Percentiles rank a stretch among this genome's conserved stretches.
These are phyloP conservation scores for Tenebrosternarchus preto DNA, from an alignment of 2,113 vertebrate species.

Conservation along the genomic window DNA sequence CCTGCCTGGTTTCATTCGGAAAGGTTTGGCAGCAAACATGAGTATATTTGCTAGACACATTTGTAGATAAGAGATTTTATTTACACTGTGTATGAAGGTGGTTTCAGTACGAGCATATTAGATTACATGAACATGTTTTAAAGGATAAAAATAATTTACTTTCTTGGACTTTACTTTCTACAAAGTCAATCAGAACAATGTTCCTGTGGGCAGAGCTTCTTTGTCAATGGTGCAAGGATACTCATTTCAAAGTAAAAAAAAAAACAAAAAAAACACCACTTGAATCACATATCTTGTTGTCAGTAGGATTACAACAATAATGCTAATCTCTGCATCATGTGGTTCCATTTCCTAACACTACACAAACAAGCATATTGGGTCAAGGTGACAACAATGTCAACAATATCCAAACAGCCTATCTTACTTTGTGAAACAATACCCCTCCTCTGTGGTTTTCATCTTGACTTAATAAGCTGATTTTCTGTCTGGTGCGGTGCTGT, in stretches of 20 bases:
- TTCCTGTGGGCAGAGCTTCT: too few species aligned
- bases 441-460: too few species aligned
- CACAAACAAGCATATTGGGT: conserved; percentile 2
- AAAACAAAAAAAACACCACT: too few species aligned
- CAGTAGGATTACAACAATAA: not conserved
- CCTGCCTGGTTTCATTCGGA: conserved; percentile 13
- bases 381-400: conserved; percentile 42
- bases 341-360: not conserved
- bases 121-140: not conserved
- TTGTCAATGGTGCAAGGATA: not conserved
- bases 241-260: not conserved
- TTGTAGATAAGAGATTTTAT: conserved; percentile 23
- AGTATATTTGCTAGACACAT: not conserved
- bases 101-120: not conserved
- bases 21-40: not conserved
- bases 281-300: not conserved
- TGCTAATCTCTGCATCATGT: not conserved
- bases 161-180: not conserved
- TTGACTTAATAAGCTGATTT: too few species aligned
- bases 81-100: conserved; percentile 8
- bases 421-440: not conserved
- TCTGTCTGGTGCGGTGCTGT: not conserved
- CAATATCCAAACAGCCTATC: not conserved
- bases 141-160: not conserved
- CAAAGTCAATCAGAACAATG: too few species aligned